A percentile compares a stretch with the other conserved stretches of the same genome.
These are phyloP conservation scores for Drosophila prolongata DNA, from an alignment of 2,888 invertebrate genomes.

Conservation along the genomic window DNA sequence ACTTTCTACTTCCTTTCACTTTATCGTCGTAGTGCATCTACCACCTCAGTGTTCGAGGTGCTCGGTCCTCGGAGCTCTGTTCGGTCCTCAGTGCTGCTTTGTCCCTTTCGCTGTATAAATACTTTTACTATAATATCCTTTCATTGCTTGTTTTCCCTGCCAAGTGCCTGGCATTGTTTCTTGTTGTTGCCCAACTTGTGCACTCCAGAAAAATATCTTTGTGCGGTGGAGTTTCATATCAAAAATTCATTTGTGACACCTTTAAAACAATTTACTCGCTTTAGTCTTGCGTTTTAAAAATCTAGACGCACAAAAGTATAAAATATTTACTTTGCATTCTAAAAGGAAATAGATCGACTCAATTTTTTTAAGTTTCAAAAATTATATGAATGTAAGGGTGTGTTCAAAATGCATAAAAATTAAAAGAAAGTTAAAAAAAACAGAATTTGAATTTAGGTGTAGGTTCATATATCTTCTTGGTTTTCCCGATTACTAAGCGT, in stretches of 20 bases:
- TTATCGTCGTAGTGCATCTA: constrained; percentile 67
- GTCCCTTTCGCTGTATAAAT: constrained; percentile 72
- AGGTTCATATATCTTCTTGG: too few relatives aligned
- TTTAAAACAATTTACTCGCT: background rate
- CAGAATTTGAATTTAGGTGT: too few relatives aligned
- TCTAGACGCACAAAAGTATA: too few relatives aligned
- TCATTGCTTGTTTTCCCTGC: constrained; percentile 77
- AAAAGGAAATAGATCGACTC: too few relatives aligned
- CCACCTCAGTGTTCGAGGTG: constrained; percentile 23
- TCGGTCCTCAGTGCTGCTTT: constrained; percentile 39
- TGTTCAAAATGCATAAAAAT: too few relatives aligned
- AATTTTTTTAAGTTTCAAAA: too few relatives aligned
- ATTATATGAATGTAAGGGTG: too few relatives aligned
- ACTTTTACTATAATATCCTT: constrained; percentile 78
- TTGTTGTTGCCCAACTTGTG: constrained; percentile 23
- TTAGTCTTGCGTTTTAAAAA: too few relatives aligned
- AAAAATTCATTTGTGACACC: background rate
- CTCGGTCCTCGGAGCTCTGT: constrained; percentile 14
- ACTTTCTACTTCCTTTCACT: constrained; percentile 81
- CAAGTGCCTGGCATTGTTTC: constrained; percentile 72
- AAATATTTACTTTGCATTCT: too few relatives aligned
- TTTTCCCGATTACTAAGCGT: too few relatives aligned
- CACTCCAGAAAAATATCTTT: background rate
- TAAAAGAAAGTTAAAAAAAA: too few relatives aligned
- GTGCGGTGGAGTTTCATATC: background rate